Base-by-base conservation (phyloP, 2,113 vertebrate species). In the Hyperopisus bebe region DNA sequence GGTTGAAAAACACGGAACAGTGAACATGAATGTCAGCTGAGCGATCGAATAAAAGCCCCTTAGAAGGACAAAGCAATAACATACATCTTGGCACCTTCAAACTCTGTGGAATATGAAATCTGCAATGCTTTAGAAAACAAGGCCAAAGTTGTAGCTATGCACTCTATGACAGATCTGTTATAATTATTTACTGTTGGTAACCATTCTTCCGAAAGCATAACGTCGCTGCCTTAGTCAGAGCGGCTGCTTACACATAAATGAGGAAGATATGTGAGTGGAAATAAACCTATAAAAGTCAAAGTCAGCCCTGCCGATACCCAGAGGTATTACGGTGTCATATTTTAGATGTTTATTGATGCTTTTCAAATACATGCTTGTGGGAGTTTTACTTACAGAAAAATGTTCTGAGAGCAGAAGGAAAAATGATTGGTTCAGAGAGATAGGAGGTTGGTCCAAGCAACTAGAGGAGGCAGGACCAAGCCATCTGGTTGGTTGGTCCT, bases 61-160 rank as follows among this genome's bases (percentile, higher is more conserved):
- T 80, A 39, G 74, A 80, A 80, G 74, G 74, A 80, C 74, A 42
- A 80, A 80, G 74, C 74, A 80, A 42, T 80, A 80, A 42, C 74
- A 17, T 80, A 7, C 27, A 39, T 42, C 74, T 39, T 3, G 27
- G 5, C 35, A 17, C 35, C 74, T 80, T 80, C 35, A 39, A 85
- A 85, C 82, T 85, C 39, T 15, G 24, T 77, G 74, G 74, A 42
- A 80, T 19, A 80, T 80, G 31, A 80, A 17, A 19, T 35, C 35
- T 19, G 13, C 74, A 80, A 19, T 19, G 74, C 35, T 42, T 80
- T 80, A 80, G 35, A 42, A 42, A 39, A 80, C 74, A 80, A 39
- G 74, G 31, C 35, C 74, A 80, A 39, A 19, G 31, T 3, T 80
- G 74, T 80, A 80, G 35, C 35, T 17, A 42, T 5, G 10, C 74